Conservation (phyloP, 2,797 vertebrate species). For the Tapera naevia region DNA sequence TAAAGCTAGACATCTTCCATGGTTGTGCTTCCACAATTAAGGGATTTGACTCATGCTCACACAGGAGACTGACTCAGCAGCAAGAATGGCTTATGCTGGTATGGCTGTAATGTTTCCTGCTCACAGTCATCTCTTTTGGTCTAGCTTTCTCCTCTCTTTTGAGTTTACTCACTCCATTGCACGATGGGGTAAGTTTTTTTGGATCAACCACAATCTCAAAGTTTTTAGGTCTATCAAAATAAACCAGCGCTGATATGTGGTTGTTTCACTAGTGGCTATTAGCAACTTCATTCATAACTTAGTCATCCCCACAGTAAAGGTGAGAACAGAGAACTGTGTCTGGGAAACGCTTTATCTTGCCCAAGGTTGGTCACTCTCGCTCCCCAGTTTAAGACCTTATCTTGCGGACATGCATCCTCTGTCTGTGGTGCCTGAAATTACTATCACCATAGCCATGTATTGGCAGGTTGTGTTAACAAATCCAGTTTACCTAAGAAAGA, state of each 20-base stretch:
- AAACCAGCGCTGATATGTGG: not conserved
- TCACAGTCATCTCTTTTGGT: not conserved
- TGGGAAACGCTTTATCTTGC: not conserved
- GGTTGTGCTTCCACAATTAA: not conserved
- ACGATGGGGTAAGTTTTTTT: not conserved
- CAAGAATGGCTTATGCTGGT: not conserved
- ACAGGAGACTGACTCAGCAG: slow-evolving; percentile 29
- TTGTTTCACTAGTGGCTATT: not conserved
- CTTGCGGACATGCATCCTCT: not conserved
- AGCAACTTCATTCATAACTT: not conserved
- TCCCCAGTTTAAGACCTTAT: not conserved
- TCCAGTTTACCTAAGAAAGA: not conserved
- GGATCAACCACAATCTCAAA: not conserved
- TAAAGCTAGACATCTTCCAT: not conserved
- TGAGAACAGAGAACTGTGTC: not conserved
- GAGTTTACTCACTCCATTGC: not conserved
- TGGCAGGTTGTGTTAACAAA: not conserved
- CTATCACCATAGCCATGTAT: not conserved
- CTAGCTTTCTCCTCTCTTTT: slow-evolving; percentile 1
- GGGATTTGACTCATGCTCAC: slow-evolving; percentile 36
- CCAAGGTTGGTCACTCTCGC: not conserved
- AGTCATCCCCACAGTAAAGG: not conserved
- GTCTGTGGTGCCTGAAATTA: not conserved
- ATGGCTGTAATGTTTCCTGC: not conserved
- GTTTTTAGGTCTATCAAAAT: not conserved